A percentile compares a stretch with the other conserved stretches of the same genome.
Conservation (phyloP, 1,140 invertebrate species). For the Plectus sambesii region DNA sequence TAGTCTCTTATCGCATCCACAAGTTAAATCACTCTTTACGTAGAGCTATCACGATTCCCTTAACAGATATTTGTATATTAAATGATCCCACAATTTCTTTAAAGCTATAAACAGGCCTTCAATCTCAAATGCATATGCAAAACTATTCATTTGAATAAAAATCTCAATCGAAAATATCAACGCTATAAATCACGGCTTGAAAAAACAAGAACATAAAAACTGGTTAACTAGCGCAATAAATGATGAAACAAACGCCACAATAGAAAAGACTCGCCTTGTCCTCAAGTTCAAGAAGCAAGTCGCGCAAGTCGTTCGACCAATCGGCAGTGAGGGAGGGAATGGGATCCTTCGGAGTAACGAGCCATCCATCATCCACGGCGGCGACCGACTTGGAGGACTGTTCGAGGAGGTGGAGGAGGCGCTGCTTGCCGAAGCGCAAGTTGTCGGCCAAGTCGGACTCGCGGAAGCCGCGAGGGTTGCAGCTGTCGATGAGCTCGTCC, state of each 20-base stretch:
- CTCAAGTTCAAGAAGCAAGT: slow-evolving; percentile 20
- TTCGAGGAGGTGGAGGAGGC: not conserved
- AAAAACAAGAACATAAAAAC: not conserved
- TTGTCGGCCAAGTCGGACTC: slow-evolving; percentile 19
- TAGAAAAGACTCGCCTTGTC: slow-evolving; percentile 18
- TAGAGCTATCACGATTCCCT: too few species aligned
- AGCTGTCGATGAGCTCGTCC: slow-evolving; percentile 2
- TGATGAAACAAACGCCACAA: slow-evolving; percentile 2
- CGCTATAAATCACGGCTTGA: too few species aligned
- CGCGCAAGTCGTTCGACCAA: slow-evolving; percentile 17
- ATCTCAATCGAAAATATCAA: too few species aligned
- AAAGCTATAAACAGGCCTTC: too few species aligned
- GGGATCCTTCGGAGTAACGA: slow-evolving; percentile 17
- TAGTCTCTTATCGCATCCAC: too few species aligned
- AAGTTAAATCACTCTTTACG: too few species aligned
- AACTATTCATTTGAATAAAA: too few species aligned
- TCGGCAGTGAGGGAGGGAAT: slow-evolving; percentile 10
- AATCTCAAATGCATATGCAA: too few species aligned
- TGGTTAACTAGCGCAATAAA: not conserved
- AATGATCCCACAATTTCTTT: too few species aligned
- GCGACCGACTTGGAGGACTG: not conserved
- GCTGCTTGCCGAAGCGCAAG: slow-evolving; percentile 1
- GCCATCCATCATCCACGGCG: not conserved
- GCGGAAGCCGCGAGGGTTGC: slow-evolving; percentile 17
- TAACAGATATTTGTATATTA: too few species aligned